These are phyloP conservation scores for Drosophila helvetica DNA, from an alignment of 2,888 invertebrate genomes.

Conservation along the genomic window DNA sequence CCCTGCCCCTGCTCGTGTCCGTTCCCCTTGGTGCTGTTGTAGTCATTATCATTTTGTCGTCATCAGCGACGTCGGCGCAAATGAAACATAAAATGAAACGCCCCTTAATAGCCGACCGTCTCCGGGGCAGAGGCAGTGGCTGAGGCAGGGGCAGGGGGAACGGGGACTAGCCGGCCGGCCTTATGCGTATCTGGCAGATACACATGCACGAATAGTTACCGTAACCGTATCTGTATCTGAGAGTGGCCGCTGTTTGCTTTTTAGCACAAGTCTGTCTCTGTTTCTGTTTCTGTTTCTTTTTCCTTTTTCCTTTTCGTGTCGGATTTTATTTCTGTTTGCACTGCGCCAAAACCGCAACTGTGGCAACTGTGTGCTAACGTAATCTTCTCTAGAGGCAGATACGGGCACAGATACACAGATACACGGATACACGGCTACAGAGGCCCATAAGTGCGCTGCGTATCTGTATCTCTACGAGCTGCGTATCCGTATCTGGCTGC, in stretches of 20 bases:
- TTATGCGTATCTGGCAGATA: slow-evolving; percentile 73
- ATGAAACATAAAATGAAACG: slow-evolving; percentile 81
- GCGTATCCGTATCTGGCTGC: slow-evolving; percentile 45
- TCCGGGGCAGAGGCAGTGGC: neutral
- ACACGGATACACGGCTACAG: slow-evolving; percentile 6
- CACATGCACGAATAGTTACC: slow-evolving; percentile 53
- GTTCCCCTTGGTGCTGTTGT: slow-evolving; percentile 43
- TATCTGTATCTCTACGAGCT: slow-evolving; percentile 16
- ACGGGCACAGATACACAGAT: slow-evolving; percentile 39
- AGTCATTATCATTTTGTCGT: slow-evolving; percentile 79
- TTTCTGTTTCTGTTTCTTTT: slow-evolving; percentile 38
- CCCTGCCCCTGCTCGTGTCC: slow-evolving; percentile 10
- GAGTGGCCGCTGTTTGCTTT: slow-evolving; percentile 71
- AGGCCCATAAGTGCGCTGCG: slow-evolving; percentile 51
- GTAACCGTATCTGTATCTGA: slow-evolving; percentile 63
- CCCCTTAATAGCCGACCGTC: slow-evolving; percentile 74
- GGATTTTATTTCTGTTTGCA: slow-evolving; percentile 55
- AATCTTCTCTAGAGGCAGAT: slow-evolving; percentile 66
- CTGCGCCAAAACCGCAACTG: slow-evolving; percentile 47
- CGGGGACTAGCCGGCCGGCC: slow-evolving; percentile 41
- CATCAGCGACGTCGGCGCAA: slow-evolving; percentile 76
- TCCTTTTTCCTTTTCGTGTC: slow-evolving; percentile 45
- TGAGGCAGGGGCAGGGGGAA: neutral
- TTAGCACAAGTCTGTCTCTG: slow-evolving; percentile 71
- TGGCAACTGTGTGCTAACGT: slow-evolving; percentile 69